Base-by-base conservation (phyloP, 2,113 vertebrate species). In the Myotis yumanensis region DNA sequence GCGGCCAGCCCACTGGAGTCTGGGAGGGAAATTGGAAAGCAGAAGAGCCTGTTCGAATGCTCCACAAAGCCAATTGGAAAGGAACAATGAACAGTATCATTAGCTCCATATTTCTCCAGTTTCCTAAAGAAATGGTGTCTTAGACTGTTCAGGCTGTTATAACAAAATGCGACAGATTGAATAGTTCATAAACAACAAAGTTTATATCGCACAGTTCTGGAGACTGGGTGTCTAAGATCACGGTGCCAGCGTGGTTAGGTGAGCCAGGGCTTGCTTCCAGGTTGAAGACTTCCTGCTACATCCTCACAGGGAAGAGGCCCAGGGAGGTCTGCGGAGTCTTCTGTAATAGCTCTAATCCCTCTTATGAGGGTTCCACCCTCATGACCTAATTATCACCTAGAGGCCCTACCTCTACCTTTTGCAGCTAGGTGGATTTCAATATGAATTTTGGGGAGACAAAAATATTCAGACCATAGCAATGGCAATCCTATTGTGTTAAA, bases 41-140 rank as follows among this genome's bases (percentile, higher is more conserved):
- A 79, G 69, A 80, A 94, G 5, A 86, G 17, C 10, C 46, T 86
- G 9, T 35, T 90, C 46, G 9, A 72, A 43, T 54, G 64, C n/a
- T 72, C 85, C 85, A 62, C 75, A 95, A 82, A 94, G 64, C 12
- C 84, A 62, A 93, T 4, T 80, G 8, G n/a, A 25, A 86, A 77
- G 62, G 37, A 80, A 84, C 1, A 5, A 73, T 18, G 48, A 90
- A 81, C 12, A 40, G 2, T 72, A 73, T 16, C 77, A 17, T 89
- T 37, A 83, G 52, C 22, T 84, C 75, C 25, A 14, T 28, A 3
- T 76, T 66, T 2, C 75, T 94, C 30, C 52, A 64, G 43, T 32
- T 93, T 92, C 86, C 73, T 59, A 95, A 89, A 89, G 80, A 72
- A 75, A 66, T 37, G 28, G 23, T 54, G 15, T 66, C 76, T 46